Percentiles rank a stretch among this genome's conserved stretches.
Conservation (phyloP, 2,113 vertebrate genomes). For the Pelecanus crispus region DNA sequence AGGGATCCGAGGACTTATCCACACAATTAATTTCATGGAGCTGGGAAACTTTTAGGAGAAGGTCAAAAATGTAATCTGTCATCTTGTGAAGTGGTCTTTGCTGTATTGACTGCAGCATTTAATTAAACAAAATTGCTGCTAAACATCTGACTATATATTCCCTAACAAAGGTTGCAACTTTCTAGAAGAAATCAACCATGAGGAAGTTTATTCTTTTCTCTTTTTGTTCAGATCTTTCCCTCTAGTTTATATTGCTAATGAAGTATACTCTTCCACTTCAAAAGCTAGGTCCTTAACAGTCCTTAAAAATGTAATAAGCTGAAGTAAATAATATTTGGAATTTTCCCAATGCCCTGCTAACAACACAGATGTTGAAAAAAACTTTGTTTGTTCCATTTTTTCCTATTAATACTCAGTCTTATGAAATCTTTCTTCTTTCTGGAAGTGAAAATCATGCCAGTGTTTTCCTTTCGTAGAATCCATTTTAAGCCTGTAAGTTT, state of each 20-base stretch:
- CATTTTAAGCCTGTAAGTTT: neutral
- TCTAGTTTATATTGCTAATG: neutral
- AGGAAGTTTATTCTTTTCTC: neutral
- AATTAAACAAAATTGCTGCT: neutral
- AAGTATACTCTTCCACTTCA: neutral
- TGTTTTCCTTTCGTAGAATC: neutral
- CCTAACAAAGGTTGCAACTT: neutral
- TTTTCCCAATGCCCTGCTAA: neutral
- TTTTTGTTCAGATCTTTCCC: neutral
- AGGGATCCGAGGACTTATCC: neutral
- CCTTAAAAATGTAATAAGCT: neutral
- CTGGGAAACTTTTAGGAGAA: neutral
- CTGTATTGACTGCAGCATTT: neutral
- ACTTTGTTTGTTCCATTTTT: rapidly evolving
- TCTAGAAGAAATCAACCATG: neutral
- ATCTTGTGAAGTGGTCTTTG: neutral
- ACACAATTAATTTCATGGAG: neutral
- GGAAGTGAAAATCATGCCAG: neutral
- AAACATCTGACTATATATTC: neutral
- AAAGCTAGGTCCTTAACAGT: neutral
- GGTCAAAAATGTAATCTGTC: neutral
- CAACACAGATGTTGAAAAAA: neutral
- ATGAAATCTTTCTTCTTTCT: neutral
- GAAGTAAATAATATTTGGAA: neutral
- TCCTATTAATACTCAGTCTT: neutral